phyloP scores from a whole-genome alignment of 2,113 vertebrate species.

The Pipa parva region DNA sequence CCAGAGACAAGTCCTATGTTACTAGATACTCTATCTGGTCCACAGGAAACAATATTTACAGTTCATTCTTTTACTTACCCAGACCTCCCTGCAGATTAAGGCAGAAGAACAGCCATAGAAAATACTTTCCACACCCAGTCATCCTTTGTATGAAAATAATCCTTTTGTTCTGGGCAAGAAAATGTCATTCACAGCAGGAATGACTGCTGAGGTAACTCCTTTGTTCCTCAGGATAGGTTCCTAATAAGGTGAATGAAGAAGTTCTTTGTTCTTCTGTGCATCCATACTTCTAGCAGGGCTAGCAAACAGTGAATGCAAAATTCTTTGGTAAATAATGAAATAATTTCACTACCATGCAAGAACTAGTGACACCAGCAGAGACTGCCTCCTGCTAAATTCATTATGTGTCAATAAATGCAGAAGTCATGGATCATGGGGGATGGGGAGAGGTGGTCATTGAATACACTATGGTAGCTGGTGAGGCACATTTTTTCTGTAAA shows the following conservation, averaged over 20 bases:
- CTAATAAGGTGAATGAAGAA: not conserved
- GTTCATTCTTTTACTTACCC: slow-evolving; percentile 14
- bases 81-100: slow-evolving; percentile 3
- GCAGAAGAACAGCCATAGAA: slow-evolving; percentile 17
- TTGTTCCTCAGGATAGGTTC: not conserved
- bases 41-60: not conserved
- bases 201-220: not conserved
- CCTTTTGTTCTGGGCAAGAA: slow-evolving; percentile 2
- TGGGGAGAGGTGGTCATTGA: slow-evolving; percentile 20
- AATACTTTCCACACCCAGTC: slow-evolving; percentile 4
- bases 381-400: slow-evolving; percentile 40
- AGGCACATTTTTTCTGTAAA: slow-evolving; percentile 22
- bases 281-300: not conserved
- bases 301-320: not conserved
- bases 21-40: not conserved
- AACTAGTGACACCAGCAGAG: slow-evolving; percentile 31
- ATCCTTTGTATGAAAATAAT: slow-evolving; percentile 17
- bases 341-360: slow-evolving; percentile 20
- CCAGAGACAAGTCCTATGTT: too few species aligned
- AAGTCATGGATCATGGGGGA: slow-evolving; percentile 27
- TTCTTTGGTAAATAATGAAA: slow-evolving; percentile 14
- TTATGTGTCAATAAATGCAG: slow-evolving; percentile 42
- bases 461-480: slow-evolving; percentile 28
- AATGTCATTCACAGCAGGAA: not conserved
- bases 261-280: not conserved